Evolutionary conservation across 2,888 invertebrate species (phyloP).

Genomic region (Dasypogon diadema): DNA sequence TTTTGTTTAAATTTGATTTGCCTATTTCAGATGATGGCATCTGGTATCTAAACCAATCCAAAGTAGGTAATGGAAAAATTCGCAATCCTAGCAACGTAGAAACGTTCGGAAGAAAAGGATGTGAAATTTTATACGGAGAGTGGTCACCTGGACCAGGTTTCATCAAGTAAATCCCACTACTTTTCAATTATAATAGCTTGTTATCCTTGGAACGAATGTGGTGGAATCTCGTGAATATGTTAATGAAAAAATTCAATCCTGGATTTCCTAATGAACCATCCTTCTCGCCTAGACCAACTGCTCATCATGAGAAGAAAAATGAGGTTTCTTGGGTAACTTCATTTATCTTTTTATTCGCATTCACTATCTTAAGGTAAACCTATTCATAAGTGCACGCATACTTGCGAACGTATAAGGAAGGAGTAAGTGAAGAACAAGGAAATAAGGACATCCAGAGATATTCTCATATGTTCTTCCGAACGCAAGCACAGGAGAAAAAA

Average conservation of each 20-base stretch:
- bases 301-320: slow-evolving; percentile 1
- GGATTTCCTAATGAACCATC: neutral
- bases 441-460: neutral
- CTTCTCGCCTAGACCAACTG: slow-evolving; percentile 7
- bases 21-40: too few species aligned
- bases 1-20: neutral
- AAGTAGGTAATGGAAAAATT: too few species aligned
- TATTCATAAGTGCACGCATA: neutral
- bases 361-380: neutral
- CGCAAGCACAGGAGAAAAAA: too few species aligned
- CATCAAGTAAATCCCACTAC: too few species aligned
- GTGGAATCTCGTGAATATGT: neutral
- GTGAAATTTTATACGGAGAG: too few species aligned
- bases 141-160: too few species aligned
- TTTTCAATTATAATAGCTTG: slow-evolving; percentile 15
- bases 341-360: slow-evolving; percentile 6
- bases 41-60: too few species aligned
- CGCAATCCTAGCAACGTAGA: too few species aligned
- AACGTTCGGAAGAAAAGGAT: too few species aligned
- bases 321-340: slow-evolving; percentile 8
- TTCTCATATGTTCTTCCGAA: slow-evolving; percentile 15
- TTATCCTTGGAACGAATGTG: too few species aligned
- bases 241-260: slow-evolving; percentile 1
- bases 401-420: neutral
- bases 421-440: slow-evolving; percentile 5